These are phyloP conservation scores for Vanessa tameamea DNA, from an alignment of 1,140 invertebrate genomes.

Conservation along the genomic window DNA sequence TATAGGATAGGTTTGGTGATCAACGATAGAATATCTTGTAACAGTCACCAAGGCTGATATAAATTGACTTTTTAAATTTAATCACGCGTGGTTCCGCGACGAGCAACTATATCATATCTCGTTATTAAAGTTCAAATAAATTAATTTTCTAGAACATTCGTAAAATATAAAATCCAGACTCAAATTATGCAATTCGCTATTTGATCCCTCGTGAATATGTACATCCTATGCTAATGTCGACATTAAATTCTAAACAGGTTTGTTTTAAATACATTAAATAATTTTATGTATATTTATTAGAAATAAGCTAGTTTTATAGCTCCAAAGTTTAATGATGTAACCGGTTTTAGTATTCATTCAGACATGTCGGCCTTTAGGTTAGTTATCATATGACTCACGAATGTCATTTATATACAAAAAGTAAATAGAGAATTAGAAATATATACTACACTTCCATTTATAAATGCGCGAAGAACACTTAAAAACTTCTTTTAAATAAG, in stretches of 20 bases:
- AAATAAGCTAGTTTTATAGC: slow-evolving; percentile 2
- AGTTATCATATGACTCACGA: neutral
- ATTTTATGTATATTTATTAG: neutral
- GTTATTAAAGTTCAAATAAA: neutral
- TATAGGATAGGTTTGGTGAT: no score
- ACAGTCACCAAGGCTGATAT: no score
- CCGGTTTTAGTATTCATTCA: slow-evolving; percentile 23
- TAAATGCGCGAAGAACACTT: no score
- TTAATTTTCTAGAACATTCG: neutral
- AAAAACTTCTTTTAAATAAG: no score
- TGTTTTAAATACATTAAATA: neutral
- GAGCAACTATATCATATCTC: no score
- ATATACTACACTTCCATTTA: no score
- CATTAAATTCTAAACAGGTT: neutral
- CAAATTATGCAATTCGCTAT: neutral
- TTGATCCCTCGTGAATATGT: neutral
- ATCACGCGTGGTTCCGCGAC: no score
- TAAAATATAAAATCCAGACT: neutral
- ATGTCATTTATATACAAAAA: neutral
- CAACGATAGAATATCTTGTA: no score
- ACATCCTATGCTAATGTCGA: slow-evolving; percentile 1
- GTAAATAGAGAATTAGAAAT: no score
- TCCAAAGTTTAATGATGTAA: slow-evolving; percentile 6
- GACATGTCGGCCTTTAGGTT: neutral
- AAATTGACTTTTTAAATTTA: no score